Evolutionary conservation across 2,113 vertebrate genomes (phyloP).

Genomic region (Marcusenius ussheri): DNA sequence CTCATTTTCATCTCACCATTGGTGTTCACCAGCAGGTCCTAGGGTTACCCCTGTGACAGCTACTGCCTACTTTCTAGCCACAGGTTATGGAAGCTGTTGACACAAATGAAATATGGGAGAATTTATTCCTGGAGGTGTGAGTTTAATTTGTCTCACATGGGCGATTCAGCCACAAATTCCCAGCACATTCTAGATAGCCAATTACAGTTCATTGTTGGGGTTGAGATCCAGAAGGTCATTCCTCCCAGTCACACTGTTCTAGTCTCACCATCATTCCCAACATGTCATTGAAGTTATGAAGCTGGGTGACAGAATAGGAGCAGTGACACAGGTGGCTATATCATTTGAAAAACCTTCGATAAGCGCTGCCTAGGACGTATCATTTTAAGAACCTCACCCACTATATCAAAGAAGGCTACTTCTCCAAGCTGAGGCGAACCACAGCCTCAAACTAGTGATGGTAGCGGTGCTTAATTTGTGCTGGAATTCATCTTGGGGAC

Average conservation of each 20-base stretch:
- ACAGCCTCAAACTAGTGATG: not conserved
- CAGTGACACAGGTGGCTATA: not conserved
- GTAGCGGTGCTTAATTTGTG: not conserved
- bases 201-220: not conserved
- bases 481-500: not conserved
- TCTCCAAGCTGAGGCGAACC: not conserved
- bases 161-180: not conserved
- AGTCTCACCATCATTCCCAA: not conserved
- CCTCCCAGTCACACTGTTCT: not conserved
- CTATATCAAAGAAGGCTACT: not conserved
- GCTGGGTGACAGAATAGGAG: not conserved
- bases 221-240: not conserved
- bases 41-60: not conserved
- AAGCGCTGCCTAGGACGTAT: not conserved
- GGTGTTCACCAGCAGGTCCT: not conserved
- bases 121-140: not conserved
- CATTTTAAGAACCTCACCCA: not conserved
- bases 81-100: not conserved
- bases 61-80: not conserved
- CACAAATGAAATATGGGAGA: not conserved
- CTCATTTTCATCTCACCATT: not conserved
- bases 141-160: not conserved
- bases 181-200: not conserved
- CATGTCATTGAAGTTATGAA: not conserved
- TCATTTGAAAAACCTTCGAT: not conserved